Evolutionary conservation across 2,888 invertebrate genomes (phyloP), one percentile per base, ranked within the genome.

Genomic region (Digitonthophagus gazella): DNA sequence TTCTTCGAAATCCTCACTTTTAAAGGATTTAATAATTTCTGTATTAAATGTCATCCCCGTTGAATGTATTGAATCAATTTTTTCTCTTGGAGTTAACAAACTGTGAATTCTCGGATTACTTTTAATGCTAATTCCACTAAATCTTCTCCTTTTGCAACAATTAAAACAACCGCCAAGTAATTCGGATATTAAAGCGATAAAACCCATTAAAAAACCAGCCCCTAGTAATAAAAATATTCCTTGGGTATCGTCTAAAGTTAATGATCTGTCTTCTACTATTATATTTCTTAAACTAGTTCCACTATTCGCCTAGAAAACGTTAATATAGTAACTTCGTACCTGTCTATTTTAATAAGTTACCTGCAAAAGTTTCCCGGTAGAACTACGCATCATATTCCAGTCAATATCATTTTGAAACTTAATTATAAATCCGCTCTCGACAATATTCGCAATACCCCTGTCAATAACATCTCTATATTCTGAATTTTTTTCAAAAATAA

Each of bases 211-310:
- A 77, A 91, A 90, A 0, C 93, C 93, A 57, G 89, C 86, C 3
- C 85, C 91, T 73, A 93, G 83, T 0, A 93, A 84, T 2, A 93
- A 81, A 77, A 93, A 93, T 91, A 93, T 93, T 6, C 93, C 93
- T 82, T 92, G 92, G 0, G 92, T 92, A 72, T 93, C 93, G 76
- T 91, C 92, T 22, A 93, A 82, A 0, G 90, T 90, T n/a, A 93
- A 79, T 16, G 91, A 90, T 71, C 91, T 86, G 78, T 93, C 93
- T 80, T 91, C 89, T 18, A 87, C 84, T 56, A 83, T 80, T 5
- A 82, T 74, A 15, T 83, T 81, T 64, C 84, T 85, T 16, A 88
- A 71, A 0, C 80, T 76, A 15, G 78, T 78, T 1, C 83, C 84
- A 3, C 84, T 85, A 61, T 80, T 84, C 0, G 85, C 87, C 86